These are phyloP conservation scores for Lepus europaeus DNA, from an alignment of 2,113 vertebrate species.

Conservation along the genomic window DNA sequence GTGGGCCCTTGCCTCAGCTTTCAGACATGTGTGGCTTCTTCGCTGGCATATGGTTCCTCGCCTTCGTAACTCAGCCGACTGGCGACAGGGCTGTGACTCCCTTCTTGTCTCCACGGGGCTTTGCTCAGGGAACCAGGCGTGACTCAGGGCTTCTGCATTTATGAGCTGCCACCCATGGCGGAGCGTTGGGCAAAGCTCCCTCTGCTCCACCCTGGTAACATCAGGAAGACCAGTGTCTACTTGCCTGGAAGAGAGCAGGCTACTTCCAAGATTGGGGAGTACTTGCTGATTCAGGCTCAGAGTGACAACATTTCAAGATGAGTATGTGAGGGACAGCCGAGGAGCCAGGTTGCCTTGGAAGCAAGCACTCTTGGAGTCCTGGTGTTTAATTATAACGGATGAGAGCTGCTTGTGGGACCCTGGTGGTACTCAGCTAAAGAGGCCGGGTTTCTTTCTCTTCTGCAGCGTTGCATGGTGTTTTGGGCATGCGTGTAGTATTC, in stretches of 20 bases:
- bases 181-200: conserved; percentile 14
- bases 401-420: background rate
- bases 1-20: background rate
- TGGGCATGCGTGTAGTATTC: conserved; percentile 59
- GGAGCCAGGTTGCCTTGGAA: background rate
- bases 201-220: conserved; percentile 33
- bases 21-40: conserved; percentile 22
- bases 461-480: conserved; percentile 23
- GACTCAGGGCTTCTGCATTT: conserved; percentile 63
- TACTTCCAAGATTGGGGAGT: conserved; percentile 63
- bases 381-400: background rate
- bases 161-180: conserved; percentile 39
- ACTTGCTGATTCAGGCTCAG: conserved; percentile 60
- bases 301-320: background rate
- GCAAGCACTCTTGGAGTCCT: background rate
- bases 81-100: conserved; percentile 43
- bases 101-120: background rate
- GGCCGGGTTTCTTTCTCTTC: conserved; percentile 21
- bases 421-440: background rate
- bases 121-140: conserved; percentile 29
- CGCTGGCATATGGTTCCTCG: background rate
- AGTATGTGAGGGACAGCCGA: background rate
- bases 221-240: conserved; percentile 31
- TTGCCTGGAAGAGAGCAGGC: conserved; percentile 48
- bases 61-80: background rate